These are phyloP conservation scores for Tachystola acroxantha DNA, from an alignment of 2,888 invertebrate species.

Conservation along the genomic window DNA sequence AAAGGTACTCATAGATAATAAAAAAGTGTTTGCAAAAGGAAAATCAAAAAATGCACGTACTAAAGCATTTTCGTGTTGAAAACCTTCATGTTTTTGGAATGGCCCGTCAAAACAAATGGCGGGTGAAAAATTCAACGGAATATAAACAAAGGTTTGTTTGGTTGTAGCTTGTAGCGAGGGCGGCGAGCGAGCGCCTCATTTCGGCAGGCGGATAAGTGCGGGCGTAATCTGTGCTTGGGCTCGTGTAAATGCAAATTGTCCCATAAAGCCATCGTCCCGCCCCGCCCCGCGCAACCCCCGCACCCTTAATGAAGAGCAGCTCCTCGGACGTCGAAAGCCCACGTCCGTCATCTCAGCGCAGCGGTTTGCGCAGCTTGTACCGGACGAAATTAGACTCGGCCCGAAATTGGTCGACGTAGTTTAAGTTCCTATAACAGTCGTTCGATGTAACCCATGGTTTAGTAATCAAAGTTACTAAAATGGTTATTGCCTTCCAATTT, in stretches of 20 bases:
- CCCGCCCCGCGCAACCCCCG: constrained; percentile 33
- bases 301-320: constrained; percentile 69
- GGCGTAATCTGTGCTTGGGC: constrained; percentile 72
- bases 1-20: constrained; percentile 32
- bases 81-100: constrained; percentile 53
- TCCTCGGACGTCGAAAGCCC: constrained; percentile 54
- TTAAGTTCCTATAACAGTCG: constrained; percentile 18
- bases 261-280: constrained; percentile 66
- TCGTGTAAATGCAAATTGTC: constrained; percentile 78
- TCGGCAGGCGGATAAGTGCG: constrained; percentile 71
- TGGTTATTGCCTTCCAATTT: constrained; percentile 37
- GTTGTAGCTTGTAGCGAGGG: constrained; percentile 46
- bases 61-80: constrained; percentile 49
- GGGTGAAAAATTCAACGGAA: constrained; percentile 65
- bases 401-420: constrained; percentile 36
- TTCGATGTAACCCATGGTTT: constrained; percentile 23
- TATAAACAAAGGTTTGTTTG: constrained; percentile 73
- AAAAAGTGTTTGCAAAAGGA: constrained; percentile 37
- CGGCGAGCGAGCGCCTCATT: constrained; percentile 54
- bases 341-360: constrained; percentile 65
- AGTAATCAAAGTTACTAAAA: constrained; percentile 25
- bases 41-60: constrained; percentile 42
- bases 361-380: constrained; percentile 55
- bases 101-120: constrained; percentile 68
- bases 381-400: constrained; percentile 58